Conservation (phyloP, 2,888 invertebrate species). For the Punctoribates punctum region DNA sequence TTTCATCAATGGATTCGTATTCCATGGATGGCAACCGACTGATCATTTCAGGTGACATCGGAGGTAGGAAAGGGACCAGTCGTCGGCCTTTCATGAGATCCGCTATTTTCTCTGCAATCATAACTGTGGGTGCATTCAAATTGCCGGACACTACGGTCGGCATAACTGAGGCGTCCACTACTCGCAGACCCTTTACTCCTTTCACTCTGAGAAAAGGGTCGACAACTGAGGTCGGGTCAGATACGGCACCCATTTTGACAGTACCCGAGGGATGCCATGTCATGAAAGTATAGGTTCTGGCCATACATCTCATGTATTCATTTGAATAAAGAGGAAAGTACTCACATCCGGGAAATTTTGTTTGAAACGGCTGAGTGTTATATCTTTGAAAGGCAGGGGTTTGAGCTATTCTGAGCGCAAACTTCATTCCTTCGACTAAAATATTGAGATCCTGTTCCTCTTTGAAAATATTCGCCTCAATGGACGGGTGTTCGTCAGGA, state of each 20-base stretch:
- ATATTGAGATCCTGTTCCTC: conserved; percentile 68
- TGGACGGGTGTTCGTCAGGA: conserved; percentile 70
- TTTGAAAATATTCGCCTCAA: conserved; percentile 76
- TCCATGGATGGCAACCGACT: too few species aligned
- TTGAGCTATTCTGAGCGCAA: neutral
- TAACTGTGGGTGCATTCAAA: conserved; percentile 84
- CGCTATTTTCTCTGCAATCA: conserved; percentile 84
- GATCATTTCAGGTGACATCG: too few species aligned
- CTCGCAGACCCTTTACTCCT: conserved; percentile 71
- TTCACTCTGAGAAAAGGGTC: conserved; percentile 51
- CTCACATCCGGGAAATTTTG: conserved; percentile 46
- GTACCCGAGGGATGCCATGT: conserved; percentile 59
- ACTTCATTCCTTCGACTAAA: conserved; percentile 64
- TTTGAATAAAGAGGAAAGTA: conserved; percentile 45
- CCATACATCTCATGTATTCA: conserved; percentile 44
- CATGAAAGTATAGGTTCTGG: conserved; percentile 45
- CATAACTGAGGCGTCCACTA: conserved; percentile 83
- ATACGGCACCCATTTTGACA: conserved; percentile 56
- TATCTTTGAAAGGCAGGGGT: neutral
- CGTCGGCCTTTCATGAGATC: conserved; percentile 68
- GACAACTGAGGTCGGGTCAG: conserved; percentile 56
- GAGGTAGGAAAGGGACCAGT: too few species aligned
- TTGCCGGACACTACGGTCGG: conserved; percentile 82
- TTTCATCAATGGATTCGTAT: too few species aligned
- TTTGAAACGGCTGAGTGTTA: conserved; percentile 20